phyloP scores from a whole-genome alignment of 2,113 vertebrate genomes.

The Cyprinodon variegatus region DNA sequence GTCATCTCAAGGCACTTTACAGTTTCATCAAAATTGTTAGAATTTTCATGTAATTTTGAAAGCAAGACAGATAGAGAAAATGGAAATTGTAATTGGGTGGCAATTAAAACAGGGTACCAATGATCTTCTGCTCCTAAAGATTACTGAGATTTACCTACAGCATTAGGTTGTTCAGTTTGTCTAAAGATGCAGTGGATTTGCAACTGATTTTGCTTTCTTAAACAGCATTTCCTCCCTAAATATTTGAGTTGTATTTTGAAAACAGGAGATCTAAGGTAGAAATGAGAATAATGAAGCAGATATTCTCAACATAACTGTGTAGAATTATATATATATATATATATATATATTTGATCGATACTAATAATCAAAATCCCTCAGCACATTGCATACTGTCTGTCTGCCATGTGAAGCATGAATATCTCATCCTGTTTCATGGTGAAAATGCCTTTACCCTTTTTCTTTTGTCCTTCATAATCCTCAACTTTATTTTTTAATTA shows the following conservation, averaged over 20 bases:
- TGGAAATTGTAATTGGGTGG: conserved; percentile 25
- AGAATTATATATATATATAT: not conserved
- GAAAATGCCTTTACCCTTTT: not conserved
- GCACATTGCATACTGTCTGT: not conserved
- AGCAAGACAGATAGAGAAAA: conserved; percentile 9
- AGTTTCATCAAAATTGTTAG: conserved; percentile 35
- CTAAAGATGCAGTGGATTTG: not conserved
- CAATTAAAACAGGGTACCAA: conserved; percentile 3
- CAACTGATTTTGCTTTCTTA: not conserved
- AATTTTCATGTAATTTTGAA: conserved; percentile 21
- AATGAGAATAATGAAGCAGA: too few relatives aligned
- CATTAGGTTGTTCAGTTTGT: not conserved
- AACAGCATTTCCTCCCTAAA: not conserved
- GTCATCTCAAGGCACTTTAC: too few relatives aligned
- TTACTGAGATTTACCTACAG: not conserved
- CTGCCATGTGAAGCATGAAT: not conserved
- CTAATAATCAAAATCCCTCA: not conserved
- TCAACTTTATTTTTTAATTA: too few relatives aligned
- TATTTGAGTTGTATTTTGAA: not conserved
- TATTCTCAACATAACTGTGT: not conserved
- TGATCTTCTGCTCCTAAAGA: conserved; percentile 10
- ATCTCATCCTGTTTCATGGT: not conserved
- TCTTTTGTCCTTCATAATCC: too few relatives aligned
- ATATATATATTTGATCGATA: not conserved
- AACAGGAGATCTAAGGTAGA: not conserved